Conservation (phyloP, 2,888 invertebrate genomes). For the Leptinotarsa tumamoca region DNA sequence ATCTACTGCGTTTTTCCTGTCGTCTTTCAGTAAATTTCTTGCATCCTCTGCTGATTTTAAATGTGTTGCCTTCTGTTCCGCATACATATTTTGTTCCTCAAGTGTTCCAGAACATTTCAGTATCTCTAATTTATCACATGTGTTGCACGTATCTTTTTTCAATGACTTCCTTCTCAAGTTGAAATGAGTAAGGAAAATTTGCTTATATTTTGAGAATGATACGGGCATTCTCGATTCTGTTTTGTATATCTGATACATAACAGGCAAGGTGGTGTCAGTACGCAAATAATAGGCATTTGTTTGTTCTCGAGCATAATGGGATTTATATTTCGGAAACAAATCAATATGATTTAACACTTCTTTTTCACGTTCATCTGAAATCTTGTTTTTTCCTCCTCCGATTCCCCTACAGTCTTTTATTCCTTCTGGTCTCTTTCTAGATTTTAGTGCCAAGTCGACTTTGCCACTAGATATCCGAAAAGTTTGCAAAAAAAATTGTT, state of each 20-base stretch:
- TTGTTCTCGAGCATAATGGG: constrained; percentile 27
- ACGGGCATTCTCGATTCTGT: constrained; percentile 14
- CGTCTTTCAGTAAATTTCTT: constrained; percentile 32
- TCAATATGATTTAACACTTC: constrained; percentile 22
- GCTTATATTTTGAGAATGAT: constrained; percentile 22
- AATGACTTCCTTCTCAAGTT: constrained; percentile 20
- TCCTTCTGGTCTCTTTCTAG: constrained; percentile 16
- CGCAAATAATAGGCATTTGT: constrained; percentile 24
- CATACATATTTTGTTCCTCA: constrained; percentile 29
- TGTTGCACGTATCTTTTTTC: constrained; percentile 30
- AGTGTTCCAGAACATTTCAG: constrained; percentile 21
- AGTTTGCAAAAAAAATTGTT: constrained; percentile 26
- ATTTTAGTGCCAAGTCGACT: constrained; percentile 21
- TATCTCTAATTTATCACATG: constrained; percentile 29
- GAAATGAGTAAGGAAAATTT: constrained; percentile 17
- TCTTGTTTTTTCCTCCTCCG: constrained; percentile 25
- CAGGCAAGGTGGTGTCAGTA: constrained; percentile 23
- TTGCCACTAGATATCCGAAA: constrained; percentile 22
- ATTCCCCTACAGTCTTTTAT: constrained; percentile 23
- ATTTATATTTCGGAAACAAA: constrained; percentile 25
- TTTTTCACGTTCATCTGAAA: constrained; percentile 16
- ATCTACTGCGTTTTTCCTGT: constrained; percentile 32
- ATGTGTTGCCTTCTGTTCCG: constrained; percentile 27
- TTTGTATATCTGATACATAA: constrained; percentile 26
- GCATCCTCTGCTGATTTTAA: constrained; percentile 29